Conservation (phyloP, 2,113 vertebrate genomes). For the Tamias sibiricus region DNA sequence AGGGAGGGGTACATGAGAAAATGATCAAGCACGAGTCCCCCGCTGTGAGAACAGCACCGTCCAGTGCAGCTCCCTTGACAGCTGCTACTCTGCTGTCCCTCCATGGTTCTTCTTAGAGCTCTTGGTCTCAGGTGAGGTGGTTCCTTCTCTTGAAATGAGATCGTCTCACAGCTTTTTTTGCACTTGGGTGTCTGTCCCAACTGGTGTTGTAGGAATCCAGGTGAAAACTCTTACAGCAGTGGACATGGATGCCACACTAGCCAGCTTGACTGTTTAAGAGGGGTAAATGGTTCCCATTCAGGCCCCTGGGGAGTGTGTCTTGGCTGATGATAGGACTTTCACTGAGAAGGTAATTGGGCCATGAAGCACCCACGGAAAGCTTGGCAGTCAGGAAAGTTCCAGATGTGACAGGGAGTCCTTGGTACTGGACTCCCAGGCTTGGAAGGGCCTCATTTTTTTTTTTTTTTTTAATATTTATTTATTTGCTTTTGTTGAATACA, state of each 20-base stretch:
- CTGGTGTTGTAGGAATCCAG: not conserved
- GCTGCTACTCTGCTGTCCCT: not conserved
- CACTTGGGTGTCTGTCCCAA: not conserved
- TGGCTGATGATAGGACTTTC: not conserved
- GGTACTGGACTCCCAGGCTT: constrained; percentile 7
- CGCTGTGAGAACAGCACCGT: not conserved
- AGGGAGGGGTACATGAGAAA: not conserved
- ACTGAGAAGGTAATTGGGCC: constrained; percentile 11
- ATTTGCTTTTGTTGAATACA: too few relatives aligned
- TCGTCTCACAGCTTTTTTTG: not conserved
- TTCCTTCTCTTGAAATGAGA: not conserved
- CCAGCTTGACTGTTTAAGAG: constrained; percentile 5
- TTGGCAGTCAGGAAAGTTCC: not conserved
- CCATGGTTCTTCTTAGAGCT: not conserved
- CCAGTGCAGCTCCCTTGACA: not conserved
- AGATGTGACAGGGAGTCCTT: not conserved
- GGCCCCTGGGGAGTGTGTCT: constrained; percentile 3
- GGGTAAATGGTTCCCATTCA: not conserved
- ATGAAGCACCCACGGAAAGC: not conserved
- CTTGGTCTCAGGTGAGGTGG: not conserved
- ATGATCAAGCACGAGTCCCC: not conserved
- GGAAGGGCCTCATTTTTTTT: not conserved
- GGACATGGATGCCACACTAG: not conserved
- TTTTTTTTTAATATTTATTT: too few relatives aligned
- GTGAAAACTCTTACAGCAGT: not conserved